Evolutionary conservation across 2,888 invertebrate genomes (phyloP).

Genomic region (Phyto melanocephala): DNA sequence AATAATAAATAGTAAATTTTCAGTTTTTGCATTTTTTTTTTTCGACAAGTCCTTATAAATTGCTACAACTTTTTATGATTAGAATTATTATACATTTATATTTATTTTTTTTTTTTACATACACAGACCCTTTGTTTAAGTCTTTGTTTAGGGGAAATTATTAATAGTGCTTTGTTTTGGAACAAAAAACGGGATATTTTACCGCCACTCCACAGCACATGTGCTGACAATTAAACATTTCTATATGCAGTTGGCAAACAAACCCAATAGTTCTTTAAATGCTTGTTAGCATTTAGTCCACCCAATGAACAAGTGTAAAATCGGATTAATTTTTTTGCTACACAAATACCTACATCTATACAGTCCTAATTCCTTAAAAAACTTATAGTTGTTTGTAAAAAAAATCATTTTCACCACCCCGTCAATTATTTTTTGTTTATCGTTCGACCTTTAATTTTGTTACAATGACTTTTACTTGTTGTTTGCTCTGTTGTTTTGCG

Average conservation of each 20-base stretch:
- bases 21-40: not conserved
- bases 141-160: conserved; percentile 36
- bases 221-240: conserved; percentile 60
- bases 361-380: conserved; percentile 4
- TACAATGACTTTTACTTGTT: conserved; percentile 39
- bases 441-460: conserved; percentile 51
- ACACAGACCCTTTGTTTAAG: conserved; percentile 29
- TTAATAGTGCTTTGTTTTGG: not conserved
- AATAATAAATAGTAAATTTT: conserved; percentile 47
- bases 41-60: conserved; percentile 32
- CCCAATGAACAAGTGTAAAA: conserved; percentile 59
- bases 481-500: not conserved
- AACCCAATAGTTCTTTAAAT: conserved; percentile 3
- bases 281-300: conserved; percentile 10
- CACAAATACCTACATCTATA: no score
- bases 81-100: conserved; percentile 32
- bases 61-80: conserved; percentile 57
- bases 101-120: no score
- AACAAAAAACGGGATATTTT: not conserved
- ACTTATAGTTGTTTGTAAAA: conserved; percentile 29
- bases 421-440: conserved; percentile 11
- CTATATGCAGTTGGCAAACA: not conserved
- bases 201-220: conserved; percentile 12
- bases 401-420: conserved; percentile 54
- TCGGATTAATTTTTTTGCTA: conserved; percentile 55